Base-by-base conservation (phyloP, 2,888 invertebrate genomes). In the Leptinotarsa tumamoca region DNA sequence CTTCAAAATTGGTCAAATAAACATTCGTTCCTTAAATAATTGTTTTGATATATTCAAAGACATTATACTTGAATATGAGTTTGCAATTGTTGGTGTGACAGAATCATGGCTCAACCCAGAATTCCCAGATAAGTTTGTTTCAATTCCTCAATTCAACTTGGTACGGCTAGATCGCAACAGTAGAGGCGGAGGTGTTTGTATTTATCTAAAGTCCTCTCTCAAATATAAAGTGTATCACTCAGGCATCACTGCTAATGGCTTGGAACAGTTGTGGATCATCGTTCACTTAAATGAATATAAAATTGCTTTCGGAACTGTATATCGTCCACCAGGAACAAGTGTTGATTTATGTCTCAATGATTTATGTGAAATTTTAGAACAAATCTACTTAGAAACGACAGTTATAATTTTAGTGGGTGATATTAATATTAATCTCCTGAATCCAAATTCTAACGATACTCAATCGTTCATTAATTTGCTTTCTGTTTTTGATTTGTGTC, bases 1-100 rank as follows among this genome's bases (percentile, higher is more conserved):
- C 4, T 43, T 72, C 2, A 69, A 69, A n/a, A 73, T 73, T n/a
- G 52, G 68, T n/a, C 69, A 73, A 51, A 63, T 73, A 51, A 69
- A 73, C 23, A 68, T 68, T 18, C 49, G 68, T 54, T 73, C 69
- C 10, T 33, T 73, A 50, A 69, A 69, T 54, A 73, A 68, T n/a
- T 73, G 73, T 43, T 52, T 73, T 33, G 43, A 52, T 27, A 27
- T 43, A 43, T 73, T 73, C 52, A 63, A 73, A 58, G 69, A 69
- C 18, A 63, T 69, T 52, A 13, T 73, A 51, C 13, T 68, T 10
- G 4, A 61, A 17, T 63, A 68, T 63, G 17, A 68, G 14, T 69
- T 73, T 21, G 51, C 27, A 2, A 69, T 73, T 52, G 54, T 63
- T 43, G 68, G 73, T 33, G 18, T 66, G n/a, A 68, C 66, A 18